Evolutionary conservation across 2,888 invertebrate genomes (phyloP), one percentile per base, ranked within the genome.

Genomic region (Azorinus chamasolen): DNA sequence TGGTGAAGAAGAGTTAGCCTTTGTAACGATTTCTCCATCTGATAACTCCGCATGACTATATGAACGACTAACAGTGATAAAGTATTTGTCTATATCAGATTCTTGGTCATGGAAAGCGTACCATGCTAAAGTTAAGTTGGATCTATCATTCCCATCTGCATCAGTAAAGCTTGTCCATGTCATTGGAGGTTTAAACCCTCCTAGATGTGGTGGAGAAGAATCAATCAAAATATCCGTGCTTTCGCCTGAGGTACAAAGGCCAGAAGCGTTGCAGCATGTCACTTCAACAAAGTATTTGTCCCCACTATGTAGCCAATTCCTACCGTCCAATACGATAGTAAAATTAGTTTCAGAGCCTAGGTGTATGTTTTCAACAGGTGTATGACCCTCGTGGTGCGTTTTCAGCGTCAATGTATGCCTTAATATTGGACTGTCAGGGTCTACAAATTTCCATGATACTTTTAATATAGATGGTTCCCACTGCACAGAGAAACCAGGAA

Each of bases 181-280:
- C 43, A 81, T 37, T 32, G 71, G 64, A 24, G 59, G 68, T 39
- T 74, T 73, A 27, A 84, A 81, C 5, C 81, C 80, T 16, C 84
- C 85, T 1, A 75, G n/a, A 14, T 83, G 78, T 10, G 87, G 87
- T 4, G 87, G 83, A 10, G 83, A 68, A 18, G 81, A 81, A 59
- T 87, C 85, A n/a, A 85, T 74, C 27, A 83, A 41, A 10, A 84
- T 16, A 37, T 64, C 45, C 8, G 64, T 32, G 41, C 76, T 82
- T n/a, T 48, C 32, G 20, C 66, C 64, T 5, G 73, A 62, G 16
- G 69, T 55, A 61, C 87, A 87, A 12, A 83, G 59, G 1, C 64
- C 64, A 22, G 84, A 82, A 10, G 45, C 55, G 39, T 84, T 84
- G 55, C 84, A 84, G 12, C 78, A 66, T 2, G 79, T 75, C 1